A percentile compares a stretch with the other conserved stretches of the same genome.
phyloP scores from a whole-genome alignment of 1,140 invertebrate genomes.

The Aphelenchoides avenae region DNA sequence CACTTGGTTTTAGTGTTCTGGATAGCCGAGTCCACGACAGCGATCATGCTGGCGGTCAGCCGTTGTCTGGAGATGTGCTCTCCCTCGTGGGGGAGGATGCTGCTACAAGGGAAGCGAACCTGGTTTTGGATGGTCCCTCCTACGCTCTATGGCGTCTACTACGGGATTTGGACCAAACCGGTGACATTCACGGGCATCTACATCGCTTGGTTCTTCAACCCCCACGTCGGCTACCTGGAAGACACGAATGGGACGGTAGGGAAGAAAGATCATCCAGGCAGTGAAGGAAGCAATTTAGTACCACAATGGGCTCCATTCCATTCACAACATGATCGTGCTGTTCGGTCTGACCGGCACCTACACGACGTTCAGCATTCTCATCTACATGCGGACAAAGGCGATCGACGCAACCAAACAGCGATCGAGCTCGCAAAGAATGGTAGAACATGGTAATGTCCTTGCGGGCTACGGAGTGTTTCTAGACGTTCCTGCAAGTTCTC shows the following conservation, averaged over 20 bases:
- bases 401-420: background rate
- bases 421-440: constrained; percentile 14
- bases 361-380: constrained; percentile 6
- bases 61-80: constrained; percentile 18
- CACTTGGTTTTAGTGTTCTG: constrained; percentile 17
- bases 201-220: constrained; percentile 6
- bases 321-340: constrained; percentile 14
- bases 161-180: constrained; percentile 4
- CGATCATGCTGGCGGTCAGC: constrained; percentile 15
- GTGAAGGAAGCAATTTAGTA: constrained; percentile 1
- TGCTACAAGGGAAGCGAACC: too few relatives aligned
- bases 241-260: background rate
- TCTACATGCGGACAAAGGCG: constrained; percentile 5
- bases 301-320: constrained; percentile 13
- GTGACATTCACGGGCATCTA: constrained; percentile 1
- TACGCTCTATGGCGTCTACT: constrained; percentile 5
- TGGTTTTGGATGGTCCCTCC: constrained; percentile 2
- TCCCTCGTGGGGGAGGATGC: constrained; percentile 13
- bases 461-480: background rate
- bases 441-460: background rate
- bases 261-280: background rate
- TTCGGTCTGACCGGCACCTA: constrained; percentile 9
- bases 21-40: constrained; percentile 10
- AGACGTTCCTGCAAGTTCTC: constrained; percentile 23
- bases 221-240: constrained; percentile 9